Evolutionary conservation across 2,888 invertebrate genomes (phyloP).

Genomic region (Lottia scabra): DNA sequence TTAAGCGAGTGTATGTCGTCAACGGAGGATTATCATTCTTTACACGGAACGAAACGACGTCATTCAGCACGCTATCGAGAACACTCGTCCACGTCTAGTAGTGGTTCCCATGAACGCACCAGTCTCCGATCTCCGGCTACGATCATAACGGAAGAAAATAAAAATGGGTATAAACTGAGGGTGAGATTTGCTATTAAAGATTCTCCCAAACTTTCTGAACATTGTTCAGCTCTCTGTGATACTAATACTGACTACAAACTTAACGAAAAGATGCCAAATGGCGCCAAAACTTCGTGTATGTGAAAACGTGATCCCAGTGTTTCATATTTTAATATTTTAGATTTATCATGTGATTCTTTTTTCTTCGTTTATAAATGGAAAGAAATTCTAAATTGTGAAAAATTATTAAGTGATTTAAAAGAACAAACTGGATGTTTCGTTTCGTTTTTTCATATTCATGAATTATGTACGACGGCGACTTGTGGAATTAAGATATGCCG

Average conservation of each 20-base stretch:
- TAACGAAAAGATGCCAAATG: background rate
- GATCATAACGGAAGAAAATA: constrained; percentile 55
- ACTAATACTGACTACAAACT: background rate
- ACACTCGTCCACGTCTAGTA: constrained; percentile 35
- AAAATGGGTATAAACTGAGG: constrained; percentile 54
- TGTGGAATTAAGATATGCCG: too few relatives aligned
- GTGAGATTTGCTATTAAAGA: constrained; percentile 56
- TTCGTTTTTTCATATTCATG: too few relatives aligned
- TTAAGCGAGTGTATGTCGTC: constrained; percentile 36
- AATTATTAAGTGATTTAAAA: too few relatives aligned
- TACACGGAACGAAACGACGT: constrained; percentile 9
- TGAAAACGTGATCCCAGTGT: background rate
- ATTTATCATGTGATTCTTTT: too few relatives aligned
- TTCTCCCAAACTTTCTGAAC: background rate
- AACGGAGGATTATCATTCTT: constrained; percentile 21
- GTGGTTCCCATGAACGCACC: constrained; percentile 31
- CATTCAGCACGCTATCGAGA: constrained; percentile 17
- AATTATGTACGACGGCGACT: too few relatives aligned
- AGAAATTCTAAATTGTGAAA: too few relatives aligned
- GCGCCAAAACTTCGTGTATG: background rate
- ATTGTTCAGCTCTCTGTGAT: background rate
- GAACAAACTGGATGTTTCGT: too few relatives aligned
- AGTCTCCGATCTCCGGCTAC: constrained; percentile 5
- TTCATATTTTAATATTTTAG: too few relatives aligned
- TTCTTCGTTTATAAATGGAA: too few relatives aligned